These are phyloP conservation scores for Brachionus asplanchnoidis DNA, from an alignment of 1,140 invertebrate genomes.

Conservation along the genomic window DNA sequence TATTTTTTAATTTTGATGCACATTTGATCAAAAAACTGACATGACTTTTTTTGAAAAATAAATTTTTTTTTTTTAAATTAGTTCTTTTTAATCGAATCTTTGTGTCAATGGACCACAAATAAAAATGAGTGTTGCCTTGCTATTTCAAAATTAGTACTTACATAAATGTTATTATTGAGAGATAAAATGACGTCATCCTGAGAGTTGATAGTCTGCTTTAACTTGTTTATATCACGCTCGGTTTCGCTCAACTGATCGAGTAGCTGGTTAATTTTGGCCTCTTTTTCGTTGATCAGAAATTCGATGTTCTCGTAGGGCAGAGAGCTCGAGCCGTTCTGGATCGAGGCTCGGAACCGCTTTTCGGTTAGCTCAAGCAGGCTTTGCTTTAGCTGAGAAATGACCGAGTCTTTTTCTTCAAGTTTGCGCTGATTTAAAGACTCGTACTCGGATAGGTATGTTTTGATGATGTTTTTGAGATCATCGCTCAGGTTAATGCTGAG, in stretches of 20 bases:
- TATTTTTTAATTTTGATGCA: too few species aligned
- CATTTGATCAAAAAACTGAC: too few species aligned
- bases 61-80: too few species aligned
- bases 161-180: conserved; percentile 1
- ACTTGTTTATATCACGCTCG: background rate
- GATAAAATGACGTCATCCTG: conserved; percentile 27
- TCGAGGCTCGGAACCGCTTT: background rate
- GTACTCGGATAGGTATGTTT: background rate
- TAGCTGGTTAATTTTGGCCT: background rate
- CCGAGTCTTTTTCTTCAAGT: conserved; percentile 20
- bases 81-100: too few species aligned
- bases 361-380: conserved; percentile 12
- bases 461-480: conserved; percentile 20
- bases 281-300: conserved; percentile 17
- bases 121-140: too few species aligned
- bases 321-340: background rate
- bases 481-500: conserved; percentile 5
- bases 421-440: background rate
- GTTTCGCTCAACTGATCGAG: background rate
- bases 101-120: too few species aligned
- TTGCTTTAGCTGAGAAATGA: background rate
- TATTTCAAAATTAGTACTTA: background rate
- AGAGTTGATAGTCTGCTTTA: background rate
- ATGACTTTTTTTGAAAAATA: too few species aligned
- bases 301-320: background rate